These are phyloP conservation scores for Drosophila tristis DNA, from an alignment of 1,140 invertebrate species.

Conservation along the genomic window DNA sequence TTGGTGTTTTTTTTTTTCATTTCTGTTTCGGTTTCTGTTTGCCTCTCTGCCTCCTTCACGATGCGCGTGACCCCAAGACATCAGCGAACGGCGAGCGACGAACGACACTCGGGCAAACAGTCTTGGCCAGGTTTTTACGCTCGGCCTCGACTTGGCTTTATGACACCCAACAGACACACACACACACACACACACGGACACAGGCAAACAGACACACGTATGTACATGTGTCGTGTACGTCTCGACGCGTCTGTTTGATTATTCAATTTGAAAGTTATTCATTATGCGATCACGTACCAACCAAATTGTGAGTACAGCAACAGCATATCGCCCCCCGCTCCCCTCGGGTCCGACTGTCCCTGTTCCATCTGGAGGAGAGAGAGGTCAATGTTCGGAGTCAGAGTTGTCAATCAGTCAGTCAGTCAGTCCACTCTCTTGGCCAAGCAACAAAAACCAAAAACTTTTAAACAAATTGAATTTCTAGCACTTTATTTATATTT, in stretches of 20 bases:
- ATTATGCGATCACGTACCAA: slow-evolving; percentile 80
- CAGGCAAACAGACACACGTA: slow-evolving; percentile 1
- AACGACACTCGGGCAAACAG: slow-evolving; percentile 40
- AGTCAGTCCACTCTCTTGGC: not conserved
- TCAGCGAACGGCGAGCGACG: slow-evolving; percentile 10
- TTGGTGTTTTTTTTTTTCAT: slow-evolving; percentile 19
- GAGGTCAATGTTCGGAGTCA: slow-evolving; percentile 74
- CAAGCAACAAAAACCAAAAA: not conserved
- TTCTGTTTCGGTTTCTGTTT: slow-evolving; percentile 42
- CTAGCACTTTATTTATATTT: slow-evolving; percentile 61
- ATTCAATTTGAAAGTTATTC: slow-evolving; percentile 83
- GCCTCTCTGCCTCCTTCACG: slow-evolving; percentile 56
- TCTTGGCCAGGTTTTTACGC: slow-evolving; percentile 61
- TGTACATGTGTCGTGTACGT: not conserved
- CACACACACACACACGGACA: slow-evolving; percentile 13
- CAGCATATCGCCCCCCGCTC: not conserved
- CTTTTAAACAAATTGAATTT: slow-evolving; percentile 74
- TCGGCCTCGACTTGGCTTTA: slow-evolving; percentile 72
- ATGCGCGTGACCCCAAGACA: slow-evolving; percentile 66
- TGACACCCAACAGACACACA: slow-evolving; percentile 59
- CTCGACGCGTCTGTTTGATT: slow-evolving; percentile 65
- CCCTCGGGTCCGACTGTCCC: not conserved
- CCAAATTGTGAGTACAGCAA: slow-evolving; percentile 18
- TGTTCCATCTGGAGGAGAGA: slow-evolving; percentile 11
- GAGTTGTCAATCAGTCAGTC: slow-evolving; percentile 67